Base-by-base conservation (phyloP, 1,140 invertebrate species). In the Aphaenogaster rudis region DNA sequence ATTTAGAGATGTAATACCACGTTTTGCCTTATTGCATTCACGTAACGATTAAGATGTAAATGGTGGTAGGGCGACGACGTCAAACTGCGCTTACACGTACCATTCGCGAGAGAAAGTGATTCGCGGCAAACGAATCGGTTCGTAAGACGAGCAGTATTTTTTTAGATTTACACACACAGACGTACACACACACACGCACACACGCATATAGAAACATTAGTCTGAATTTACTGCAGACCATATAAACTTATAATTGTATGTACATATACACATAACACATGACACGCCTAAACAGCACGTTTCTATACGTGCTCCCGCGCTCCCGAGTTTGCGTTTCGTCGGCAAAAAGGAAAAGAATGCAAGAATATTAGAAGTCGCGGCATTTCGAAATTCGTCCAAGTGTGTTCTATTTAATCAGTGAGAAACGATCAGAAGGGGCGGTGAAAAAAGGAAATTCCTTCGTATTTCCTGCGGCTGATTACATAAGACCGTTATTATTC, bases 81-180 rank as follows among this genome's bases (percentile, higher is more conserved):
- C 48, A 82, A 61, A 36, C 21, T 54, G 79, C 66, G 66, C 79
- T 57, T 59, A 57, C 42, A 42, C 28, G 28, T 39, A 72, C 39
- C 67, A 74, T 28, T 61, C 69, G 69, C 21, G 52, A 45, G 57
- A 28, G 42, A 39, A 48, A 84, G 57, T 48, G 42, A 28, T 59
- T 17, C 7, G 33, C 28, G 50, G 36, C 50, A 81, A 86, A 78
- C 64, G 78, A 93, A 88, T 90, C 88, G 92, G 89, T 94, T 94
- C 89, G 92, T 93, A 93, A 86, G 90, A 93, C 91, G 93, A 95
- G 92, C 94, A 95, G 94, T 95, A 95, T 95, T 95, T 95, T 52
- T 94, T 95, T 94, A 91, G 93, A 93, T 92, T 94, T 78, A 93
- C 91, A 50, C 67, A 71, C 42, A 71, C 42, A 67, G 21, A 67